Percentiles rank a stretch among this genome's conserved stretches.
Conservation (phyloP, 2,113 vertebrate genomes). For the Psilopsiagon aurifrons region DNA sequence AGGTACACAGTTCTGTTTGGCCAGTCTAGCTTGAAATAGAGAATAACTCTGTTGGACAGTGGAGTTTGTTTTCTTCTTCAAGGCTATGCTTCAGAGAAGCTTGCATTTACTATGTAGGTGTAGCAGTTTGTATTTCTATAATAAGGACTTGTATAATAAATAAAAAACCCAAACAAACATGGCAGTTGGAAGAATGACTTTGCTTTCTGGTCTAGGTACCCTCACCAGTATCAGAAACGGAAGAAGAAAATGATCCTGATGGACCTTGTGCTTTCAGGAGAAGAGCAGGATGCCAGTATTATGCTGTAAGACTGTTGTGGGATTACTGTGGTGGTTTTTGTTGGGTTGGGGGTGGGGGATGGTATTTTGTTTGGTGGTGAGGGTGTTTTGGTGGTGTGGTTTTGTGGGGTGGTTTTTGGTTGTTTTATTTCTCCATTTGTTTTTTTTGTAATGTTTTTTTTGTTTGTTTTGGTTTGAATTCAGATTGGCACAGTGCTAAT, state of each 20-base stretch:
- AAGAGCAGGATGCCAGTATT: slow-evolving; percentile 90
- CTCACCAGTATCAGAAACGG: slow-evolving; percentile 86
- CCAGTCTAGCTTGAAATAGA: neutral
- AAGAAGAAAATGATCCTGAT: slow-evolving; percentile 91
- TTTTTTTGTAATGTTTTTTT: neutral
- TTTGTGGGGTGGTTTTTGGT: neutral
- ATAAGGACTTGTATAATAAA: neutral
- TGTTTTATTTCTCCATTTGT: neutral
- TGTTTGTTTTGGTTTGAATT: no score
- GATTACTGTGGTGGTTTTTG: neutral
- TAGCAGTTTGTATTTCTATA: neutral
- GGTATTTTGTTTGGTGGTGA: neutral
- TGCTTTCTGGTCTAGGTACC: slow-evolving; percentile 70
- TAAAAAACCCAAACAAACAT: rapidly evolving
- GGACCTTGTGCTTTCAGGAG: slow-evolving; percentile 90
- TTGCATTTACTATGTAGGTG: neutral
- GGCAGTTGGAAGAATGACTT: neutral
- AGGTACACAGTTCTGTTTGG: neutral
- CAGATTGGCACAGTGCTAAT: rapidly evolving
- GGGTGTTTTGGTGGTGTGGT: neutral
- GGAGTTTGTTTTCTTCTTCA: neutral
- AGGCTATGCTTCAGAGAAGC: neutral
- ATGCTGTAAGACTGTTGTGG: slow-evolving; percentile 79
- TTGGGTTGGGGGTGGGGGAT: neutral
- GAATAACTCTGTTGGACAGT: no score